Conservation (phyloP, 2,888 invertebrate species). For the Lasius fuliginosus region DNA sequence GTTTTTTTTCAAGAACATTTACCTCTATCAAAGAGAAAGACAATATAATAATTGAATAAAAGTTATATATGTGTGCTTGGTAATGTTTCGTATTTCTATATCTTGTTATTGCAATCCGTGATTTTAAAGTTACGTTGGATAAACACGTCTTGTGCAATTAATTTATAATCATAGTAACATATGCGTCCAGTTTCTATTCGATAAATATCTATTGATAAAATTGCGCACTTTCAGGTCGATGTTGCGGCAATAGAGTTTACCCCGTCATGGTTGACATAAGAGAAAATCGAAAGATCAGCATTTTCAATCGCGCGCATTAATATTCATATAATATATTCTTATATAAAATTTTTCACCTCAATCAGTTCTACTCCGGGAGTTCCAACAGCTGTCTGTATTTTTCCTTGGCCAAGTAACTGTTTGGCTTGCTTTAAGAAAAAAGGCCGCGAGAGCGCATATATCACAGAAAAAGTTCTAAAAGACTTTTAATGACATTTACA, state of each 20-base stretch:
- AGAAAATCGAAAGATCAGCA: conserved; percentile 19
- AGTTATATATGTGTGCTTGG: background rate
- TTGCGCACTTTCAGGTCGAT: conserved; percentile 4
- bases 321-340: conserved; percentile 48
- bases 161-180: background rate
- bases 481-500: conserved; percentile 27
- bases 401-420: conserved; percentile 37
- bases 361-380: background rate
- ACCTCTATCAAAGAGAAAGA: background rate
- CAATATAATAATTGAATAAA: background rate
- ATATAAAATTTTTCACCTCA: conserved; percentile 18
- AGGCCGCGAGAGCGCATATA: conserved; percentile 5
- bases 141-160: background rate
- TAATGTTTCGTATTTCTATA: background rate
- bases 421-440: conserved; percentile 10
- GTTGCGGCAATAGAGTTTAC: conserved; percentile 27
- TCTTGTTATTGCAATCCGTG: background rate
- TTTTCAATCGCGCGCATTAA: conserved; percentile 34
- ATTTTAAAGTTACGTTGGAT: conserved; percentile 13
- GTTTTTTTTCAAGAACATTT: background rate
- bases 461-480: conserved; percentile 21
- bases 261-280: conserved; percentile 24
- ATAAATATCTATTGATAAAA: conserved; percentile 42
- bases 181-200: background rate
- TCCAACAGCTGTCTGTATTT: conserved; percentile 1